A percentile compares a stretch with the other conserved stretches of the same genome.
phyloP scores from a whole-genome alignment of 2,113 vertebrate genomes.

The Micronycteris hirsuta region DNA sequence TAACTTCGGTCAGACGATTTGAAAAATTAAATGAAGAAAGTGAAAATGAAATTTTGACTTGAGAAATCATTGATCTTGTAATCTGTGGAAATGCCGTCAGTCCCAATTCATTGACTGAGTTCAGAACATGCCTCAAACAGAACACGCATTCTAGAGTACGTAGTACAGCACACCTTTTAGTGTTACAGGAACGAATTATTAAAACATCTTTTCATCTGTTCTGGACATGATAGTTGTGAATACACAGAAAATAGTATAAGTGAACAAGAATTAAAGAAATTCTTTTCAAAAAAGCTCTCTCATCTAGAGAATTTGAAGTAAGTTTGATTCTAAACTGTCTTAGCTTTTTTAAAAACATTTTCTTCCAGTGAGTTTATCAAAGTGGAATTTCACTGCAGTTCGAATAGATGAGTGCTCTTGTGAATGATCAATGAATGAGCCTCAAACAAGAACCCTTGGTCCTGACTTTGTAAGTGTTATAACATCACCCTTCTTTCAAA shows the following conservation, averaged over 20 bases:
- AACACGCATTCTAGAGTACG: not conserved
- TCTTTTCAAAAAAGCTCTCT: not conserved
- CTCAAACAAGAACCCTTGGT: not conserved
- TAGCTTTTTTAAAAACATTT: not conserved
- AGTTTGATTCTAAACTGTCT: not conserved
- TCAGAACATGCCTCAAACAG: not conserved
- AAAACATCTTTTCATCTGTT: not conserved
- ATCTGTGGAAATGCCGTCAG: not conserved
- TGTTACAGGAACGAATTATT: not conserved
- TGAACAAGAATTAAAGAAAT: not conserved
- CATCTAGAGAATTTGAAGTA: not conserved
- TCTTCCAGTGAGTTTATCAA: not conserved
- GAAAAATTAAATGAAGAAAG: not conserved
- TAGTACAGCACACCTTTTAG: not conserved
- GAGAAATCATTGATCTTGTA: slow-evolving; percentile 35
- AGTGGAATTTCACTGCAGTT: slow-evolving; percentile 3
- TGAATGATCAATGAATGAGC: not conserved
- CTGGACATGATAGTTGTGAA: not conserved
- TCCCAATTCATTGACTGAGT: not conserved
- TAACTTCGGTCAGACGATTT: not conserved
- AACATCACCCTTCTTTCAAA: not conserved
- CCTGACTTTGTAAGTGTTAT: not conserved
- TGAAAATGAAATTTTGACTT: not conserved
- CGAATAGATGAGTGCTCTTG: not conserved
- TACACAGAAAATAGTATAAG: not conserved